phyloP scores from a whole-genome alignment of 1,140 invertebrate species.

The Campoletis sonorensis region DNA sequence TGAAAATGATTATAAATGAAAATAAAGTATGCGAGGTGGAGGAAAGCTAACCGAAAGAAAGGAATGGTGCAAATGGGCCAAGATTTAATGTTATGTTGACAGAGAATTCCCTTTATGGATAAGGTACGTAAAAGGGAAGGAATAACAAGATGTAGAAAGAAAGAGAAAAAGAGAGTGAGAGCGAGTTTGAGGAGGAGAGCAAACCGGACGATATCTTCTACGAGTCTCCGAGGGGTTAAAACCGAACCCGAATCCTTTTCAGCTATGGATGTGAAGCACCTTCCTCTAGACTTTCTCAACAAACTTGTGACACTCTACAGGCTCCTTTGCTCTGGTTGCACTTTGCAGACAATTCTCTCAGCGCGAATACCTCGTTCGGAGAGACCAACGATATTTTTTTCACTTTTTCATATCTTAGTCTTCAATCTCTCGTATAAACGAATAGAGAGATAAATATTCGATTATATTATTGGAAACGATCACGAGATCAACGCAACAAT shows the following conservation, averaged over 20 bases:
- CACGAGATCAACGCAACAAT: slow-evolving; percentile 8
- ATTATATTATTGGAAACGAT: slow-evolving; percentile 3
- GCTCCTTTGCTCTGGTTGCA: not conserved
- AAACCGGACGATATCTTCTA: slow-evolving; percentile 6
- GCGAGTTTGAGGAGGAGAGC: not conserved
- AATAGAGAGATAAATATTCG: not conserved
- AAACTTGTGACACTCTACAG: slow-evolving; percentile 20
- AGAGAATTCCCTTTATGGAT: not conserved
- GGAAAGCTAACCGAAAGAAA: not conserved
- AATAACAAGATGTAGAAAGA: not conserved
- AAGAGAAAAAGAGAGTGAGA: not conserved
- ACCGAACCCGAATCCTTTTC: slow-evolving; percentile 17
- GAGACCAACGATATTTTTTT: not conserved
- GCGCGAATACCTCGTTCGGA: not conserved
- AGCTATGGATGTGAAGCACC: slow-evolving; percentile 16
- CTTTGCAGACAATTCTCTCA: slow-evolving; percentile 22
- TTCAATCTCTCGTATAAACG: not conserved
- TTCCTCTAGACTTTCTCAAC: not conserved
- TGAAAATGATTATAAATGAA: too few relatives aligned
- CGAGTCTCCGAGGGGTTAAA: slow-evolving; percentile 14
- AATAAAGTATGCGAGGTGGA: too few relatives aligned
- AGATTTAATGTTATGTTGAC: not conserved
- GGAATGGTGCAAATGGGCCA: not conserved
- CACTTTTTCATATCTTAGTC: not conserved
- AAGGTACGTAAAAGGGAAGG: not conserved